Conservation (phyloP, 2,888 invertebrate species). For the Siphonodentalium dalli region DNA sequence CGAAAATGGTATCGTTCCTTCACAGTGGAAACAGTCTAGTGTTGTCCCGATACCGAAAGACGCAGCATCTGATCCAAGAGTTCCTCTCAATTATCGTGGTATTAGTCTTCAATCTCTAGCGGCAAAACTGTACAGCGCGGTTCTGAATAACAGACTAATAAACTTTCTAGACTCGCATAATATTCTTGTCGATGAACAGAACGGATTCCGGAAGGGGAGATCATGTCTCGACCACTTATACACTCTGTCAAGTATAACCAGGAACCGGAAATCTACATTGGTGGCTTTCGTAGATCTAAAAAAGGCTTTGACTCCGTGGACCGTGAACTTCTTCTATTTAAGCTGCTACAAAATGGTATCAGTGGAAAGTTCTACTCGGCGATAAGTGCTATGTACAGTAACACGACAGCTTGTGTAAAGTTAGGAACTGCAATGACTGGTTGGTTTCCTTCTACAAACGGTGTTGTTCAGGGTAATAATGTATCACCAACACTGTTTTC, state of each 20-base stretch:
- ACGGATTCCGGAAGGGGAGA: neutral
- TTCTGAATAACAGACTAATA: neutral
- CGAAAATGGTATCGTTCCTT: neutral
- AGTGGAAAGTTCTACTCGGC: neutral
- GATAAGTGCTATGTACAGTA: neutral
- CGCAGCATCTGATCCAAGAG: neutral
- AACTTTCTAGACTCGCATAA: neutral
- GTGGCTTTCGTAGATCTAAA: neutral
- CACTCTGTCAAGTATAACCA: neutral
- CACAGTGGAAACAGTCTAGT: neutral
- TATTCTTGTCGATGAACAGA: constrained; percentile 2
- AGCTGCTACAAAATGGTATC: neutral
- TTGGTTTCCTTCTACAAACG: too few species aligned
- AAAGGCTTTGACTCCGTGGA: constrained; percentile 1
- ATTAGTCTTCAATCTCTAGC: neutral
- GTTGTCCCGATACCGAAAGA: neutral
- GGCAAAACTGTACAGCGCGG: neutral
- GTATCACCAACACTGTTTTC: too few species aligned
- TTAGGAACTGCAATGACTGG: too few species aligned
- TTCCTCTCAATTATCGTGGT: neutral
- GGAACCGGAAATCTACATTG: neutral
- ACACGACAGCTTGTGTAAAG: neutral
- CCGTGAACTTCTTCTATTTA: neutral
- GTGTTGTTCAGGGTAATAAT: too few species aligned
- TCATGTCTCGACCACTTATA: neutral